phyloP scores from a whole-genome alignment of 1,140 invertebrate species.

The Brachionus manjavacas region DNA sequence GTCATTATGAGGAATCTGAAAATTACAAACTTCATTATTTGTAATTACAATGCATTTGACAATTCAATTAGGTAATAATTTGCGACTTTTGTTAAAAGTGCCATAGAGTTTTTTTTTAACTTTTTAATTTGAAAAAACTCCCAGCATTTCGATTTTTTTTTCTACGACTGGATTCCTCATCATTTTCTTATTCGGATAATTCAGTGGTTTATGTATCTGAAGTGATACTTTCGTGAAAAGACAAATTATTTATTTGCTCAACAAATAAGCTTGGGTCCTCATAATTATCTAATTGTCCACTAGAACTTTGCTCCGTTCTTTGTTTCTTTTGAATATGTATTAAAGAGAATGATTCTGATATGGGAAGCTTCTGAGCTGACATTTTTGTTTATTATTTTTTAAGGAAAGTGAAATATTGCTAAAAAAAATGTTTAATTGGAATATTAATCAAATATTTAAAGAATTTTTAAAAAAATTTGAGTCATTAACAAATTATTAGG shows the following conservation, averaged over 20 bases:
- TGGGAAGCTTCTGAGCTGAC: neutral
- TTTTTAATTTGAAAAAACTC: neutral
- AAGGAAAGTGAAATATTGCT: neutral
- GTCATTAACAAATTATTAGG: neutral
- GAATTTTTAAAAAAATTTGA: neutral
- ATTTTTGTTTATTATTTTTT: neutral
- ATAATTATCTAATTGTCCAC: neutral
- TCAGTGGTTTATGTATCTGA: neutral
- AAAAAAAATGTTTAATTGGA: neutral
- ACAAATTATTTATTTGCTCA: neutral
- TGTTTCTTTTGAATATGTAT: neutral
- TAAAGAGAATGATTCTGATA: neutral
- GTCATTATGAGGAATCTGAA: too few species aligned
- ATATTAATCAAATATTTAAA: neutral
- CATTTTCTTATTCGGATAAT: neutral
- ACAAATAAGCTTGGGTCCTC: neutral
- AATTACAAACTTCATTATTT: too few species aligned
- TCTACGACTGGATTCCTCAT: neutral
- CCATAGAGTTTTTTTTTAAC: neutral
- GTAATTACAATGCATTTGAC: too few species aligned
- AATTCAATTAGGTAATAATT: neutral
- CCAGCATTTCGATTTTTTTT: neutral
- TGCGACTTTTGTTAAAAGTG: neutral
- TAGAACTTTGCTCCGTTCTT: neutral
- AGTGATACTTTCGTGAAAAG: neutral